These are phyloP conservation scores for Pristiophorus japonicus DNA, from an alignment of 2,113 vertebrate genomes.

Conservation along the genomic window DNA sequence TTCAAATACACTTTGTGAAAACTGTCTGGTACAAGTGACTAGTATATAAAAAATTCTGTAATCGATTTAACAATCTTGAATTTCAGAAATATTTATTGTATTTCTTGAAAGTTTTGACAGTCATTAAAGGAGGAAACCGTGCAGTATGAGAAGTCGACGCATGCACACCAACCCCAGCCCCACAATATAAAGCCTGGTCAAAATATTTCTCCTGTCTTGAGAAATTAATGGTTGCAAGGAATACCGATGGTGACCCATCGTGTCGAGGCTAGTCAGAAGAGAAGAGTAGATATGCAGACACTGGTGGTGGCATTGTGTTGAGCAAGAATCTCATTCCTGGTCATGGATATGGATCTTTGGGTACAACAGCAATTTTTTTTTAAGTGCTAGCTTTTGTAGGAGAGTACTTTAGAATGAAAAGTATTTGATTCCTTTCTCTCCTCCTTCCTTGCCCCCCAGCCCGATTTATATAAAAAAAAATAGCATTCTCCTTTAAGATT, in stretches of 20 bases:
- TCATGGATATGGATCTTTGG: neutral
- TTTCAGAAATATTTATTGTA: neutral
- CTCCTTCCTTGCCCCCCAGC: neutral
- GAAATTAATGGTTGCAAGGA: neutral
- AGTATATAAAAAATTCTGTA: neutral
- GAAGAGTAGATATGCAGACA: neutral
- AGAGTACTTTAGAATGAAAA: neutral
- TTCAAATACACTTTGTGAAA: neutral
- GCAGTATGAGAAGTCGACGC: neutral
- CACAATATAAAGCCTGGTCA: neutral
- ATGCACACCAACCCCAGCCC: neutral
- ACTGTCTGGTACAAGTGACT: neutral
- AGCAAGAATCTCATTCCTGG: neutral
- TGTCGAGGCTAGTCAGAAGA: neutral
- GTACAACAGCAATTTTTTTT: neutral
- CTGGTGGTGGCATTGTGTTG: neutral
- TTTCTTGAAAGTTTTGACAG: neutral
- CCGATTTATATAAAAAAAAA: neutral
- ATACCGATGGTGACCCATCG: neutral
- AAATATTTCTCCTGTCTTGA: neutral
- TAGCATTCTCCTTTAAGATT: neutral
- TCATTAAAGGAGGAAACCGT: neutral
- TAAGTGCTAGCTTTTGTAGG: neutral
- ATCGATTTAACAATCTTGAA: neutral
- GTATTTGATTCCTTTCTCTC: neutral